phyloP scores from a whole-genome alignment of 2,888 invertebrate species.

The Chaitophorus viminalis region DNA sequence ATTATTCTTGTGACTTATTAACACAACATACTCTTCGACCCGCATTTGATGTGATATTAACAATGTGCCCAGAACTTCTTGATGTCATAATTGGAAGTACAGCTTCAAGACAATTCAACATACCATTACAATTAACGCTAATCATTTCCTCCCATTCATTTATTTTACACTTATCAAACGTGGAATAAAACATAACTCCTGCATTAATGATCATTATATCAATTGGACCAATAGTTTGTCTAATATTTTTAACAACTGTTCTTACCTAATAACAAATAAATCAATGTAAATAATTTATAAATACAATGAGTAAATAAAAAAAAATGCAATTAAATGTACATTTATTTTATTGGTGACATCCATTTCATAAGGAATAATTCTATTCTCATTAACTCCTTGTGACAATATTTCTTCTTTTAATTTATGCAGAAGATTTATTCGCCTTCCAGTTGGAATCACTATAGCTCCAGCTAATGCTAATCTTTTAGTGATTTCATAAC shows the following conservation, averaged over 20 bases:
- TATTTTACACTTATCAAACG: conserved; percentile 65
- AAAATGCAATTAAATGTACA: conserved; percentile 59
- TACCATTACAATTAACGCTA: conserved; percentile 65
- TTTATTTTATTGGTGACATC: conserved; percentile 64
- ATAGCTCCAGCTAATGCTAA: conserved; percentile 64
- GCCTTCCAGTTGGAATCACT: conserved; percentile 64
- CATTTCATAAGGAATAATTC: conserved; percentile 63
- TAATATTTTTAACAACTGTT: conserved; percentile 63
- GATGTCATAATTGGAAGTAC: conserved; percentile 68
- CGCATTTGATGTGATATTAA: conserved; percentile 67
- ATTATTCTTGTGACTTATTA: not conserved
- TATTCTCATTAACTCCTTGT: conserved; percentile 26
- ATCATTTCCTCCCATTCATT: conserved; percentile 70
- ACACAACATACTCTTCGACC: conserved; percentile 64
- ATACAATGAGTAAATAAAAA: conserved; percentile 1
- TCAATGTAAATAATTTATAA: not conserved
- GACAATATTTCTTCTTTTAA: conserved; percentile 58
- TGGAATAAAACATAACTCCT: conserved; percentile 69
- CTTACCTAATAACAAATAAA: conserved; percentile 61
- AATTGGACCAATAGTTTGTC: conserved; percentile 66
- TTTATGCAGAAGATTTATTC: conserved; percentile 63
- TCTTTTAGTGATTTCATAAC: conserved; percentile 64
- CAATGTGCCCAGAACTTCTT: conserved; percentile 68
- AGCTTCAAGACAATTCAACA: conserved; percentile 66
- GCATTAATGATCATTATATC: conserved; percentile 71